A percentile compares a stretch with the other conserved stretches of the same genome.
These are phyloP conservation scores for Pachyramphus minor DNA, from an alignment of 2,113 vertebrate species.

Conservation along the genomic window DNA sequence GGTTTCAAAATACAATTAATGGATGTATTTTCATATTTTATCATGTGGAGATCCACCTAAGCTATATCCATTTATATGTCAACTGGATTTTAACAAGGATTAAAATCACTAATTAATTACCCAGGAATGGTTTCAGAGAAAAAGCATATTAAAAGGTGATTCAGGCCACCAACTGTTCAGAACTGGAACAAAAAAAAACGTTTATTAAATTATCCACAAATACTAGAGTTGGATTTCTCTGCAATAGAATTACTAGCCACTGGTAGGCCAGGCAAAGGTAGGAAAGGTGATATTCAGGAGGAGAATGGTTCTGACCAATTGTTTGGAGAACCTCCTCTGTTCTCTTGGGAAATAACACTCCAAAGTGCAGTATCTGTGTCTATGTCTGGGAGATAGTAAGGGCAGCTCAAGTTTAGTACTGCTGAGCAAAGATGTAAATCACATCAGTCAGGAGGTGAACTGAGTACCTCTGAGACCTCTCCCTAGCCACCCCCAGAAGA, in stretches of 20 bases:
- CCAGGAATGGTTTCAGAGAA: neutral
- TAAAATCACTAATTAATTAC: neutral
- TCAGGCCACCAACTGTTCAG: neutral
- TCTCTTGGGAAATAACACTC: neutral
- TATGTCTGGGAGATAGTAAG: neutral
- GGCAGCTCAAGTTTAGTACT: neutral
- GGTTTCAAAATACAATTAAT: neutral
- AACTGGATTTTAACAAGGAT: neutral
- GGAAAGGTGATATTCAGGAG: neutral
- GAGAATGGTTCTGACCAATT: neutral
- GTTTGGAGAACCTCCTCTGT: neutral
- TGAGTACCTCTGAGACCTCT: neutral
- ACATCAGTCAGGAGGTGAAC: neutral
- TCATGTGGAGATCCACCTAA: neutral
- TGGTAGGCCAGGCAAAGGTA: neutral
- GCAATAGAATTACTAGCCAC: neutral
- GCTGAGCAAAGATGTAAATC: neutral
- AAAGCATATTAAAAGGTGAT: neutral
- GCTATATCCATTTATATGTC: neutral
- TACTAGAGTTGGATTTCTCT: neutral
- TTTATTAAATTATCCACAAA: neutral
- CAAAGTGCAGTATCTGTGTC: neutral
- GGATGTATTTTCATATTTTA: neutral
- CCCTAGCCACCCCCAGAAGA: rapidly evolving
- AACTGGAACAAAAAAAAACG: neutral